These are phyloP conservation scores for Eilema caniola DNA, from an alignment of 2,888 invertebrate species.

Conservation along the genomic window DNA sequence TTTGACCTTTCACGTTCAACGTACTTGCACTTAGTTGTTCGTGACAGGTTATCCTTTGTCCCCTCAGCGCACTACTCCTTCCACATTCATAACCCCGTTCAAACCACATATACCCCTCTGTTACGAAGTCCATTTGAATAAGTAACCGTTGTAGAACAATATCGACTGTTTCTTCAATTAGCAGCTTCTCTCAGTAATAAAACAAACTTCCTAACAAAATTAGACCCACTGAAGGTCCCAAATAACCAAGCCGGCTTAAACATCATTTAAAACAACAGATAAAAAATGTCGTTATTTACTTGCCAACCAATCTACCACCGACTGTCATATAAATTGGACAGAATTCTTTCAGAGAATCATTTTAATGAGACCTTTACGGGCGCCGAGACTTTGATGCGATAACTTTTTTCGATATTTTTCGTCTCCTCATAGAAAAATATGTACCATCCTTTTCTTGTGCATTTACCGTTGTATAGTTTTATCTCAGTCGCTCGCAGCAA, in stretches of 20 bases:
- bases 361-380: constrained; percentile 84
- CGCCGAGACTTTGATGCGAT: constrained; percentile 82
- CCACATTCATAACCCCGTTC: constrained; percentile 37
- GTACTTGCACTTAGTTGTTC: not conserved
- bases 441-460: constrained; percentile 63
- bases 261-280: constrained; percentile 72
- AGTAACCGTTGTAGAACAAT: constrained; percentile 19
- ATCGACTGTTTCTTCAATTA: constrained; percentile 7
- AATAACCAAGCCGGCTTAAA: constrained; percentile 45
- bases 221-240: constrained; percentile 28
- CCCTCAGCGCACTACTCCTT: constrained; percentile 3
- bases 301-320: constrained; percentile 73
- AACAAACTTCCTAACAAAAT: constrained; percentile 25
- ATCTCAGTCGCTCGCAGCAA: constrained; percentile 66
- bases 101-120: constrained; percentile 25
- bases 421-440: constrained; percentile 75
- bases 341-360: constrained; percentile 83
- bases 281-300: constrained; percentile 78
- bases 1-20: constrained; percentile 26
- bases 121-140: constrained; percentile 15
- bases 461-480: constrained; percentile 46
- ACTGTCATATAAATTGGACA: constrained; percentile 81
- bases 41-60: constrained; percentile 17
- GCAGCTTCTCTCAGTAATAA: constrained; percentile 14
- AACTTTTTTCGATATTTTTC: constrained; percentile 85